A percentile compares a stretch with the other conserved stretches of the same genome.
These are phyloP conservation scores for Mirounga angustirostris DNA, from an alignment of 2,113 vertebrate genomes.

Conservation along the genomic window DNA sequence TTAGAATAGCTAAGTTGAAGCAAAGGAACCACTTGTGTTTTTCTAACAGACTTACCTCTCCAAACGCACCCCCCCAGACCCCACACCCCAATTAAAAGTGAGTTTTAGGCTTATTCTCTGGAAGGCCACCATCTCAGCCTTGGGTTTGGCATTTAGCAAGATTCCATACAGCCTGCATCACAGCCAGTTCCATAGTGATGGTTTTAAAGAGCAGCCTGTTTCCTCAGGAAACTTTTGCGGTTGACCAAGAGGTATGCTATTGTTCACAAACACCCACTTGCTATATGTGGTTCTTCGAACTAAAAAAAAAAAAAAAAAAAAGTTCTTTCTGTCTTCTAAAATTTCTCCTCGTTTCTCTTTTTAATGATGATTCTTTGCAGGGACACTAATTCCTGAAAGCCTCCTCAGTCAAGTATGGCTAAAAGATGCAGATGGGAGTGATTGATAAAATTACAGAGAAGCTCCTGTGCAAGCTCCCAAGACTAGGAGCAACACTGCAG, in stretches of 20 bases:
- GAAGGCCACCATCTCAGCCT: background rate
- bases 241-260: constrained; percentile 82
- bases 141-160: background rate
- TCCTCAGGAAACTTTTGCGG: constrained; percentile 88
- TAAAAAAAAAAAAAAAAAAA: constrained; percentile 23
- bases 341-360: constrained; percentile 19
- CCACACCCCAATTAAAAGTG: background rate
- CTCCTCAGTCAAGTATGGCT: background rate
- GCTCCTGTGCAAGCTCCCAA: accelerated
- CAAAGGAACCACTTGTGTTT: background rate
- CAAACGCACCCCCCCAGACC: no score
- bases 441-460: background rate
- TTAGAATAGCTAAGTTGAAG: background rate
- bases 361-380: background rate
- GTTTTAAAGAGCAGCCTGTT: constrained; percentile 74
- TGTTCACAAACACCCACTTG: constrained; percentile 75
- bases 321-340: constrained; percentile 52
- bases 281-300: constrained; percentile 72
- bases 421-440: background rate
- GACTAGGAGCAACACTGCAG: background rate
- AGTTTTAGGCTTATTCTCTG: background rate
- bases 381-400: background rate
- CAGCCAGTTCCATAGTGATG: constrained; percentile 10
- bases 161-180: background rate
- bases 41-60: background rate